Evolutionary conservation across 2,113 vertebrate genomes (phyloP), one percentile per base, ranked within the genome.

Genomic region (Tylochromis polylepis): DNA sequence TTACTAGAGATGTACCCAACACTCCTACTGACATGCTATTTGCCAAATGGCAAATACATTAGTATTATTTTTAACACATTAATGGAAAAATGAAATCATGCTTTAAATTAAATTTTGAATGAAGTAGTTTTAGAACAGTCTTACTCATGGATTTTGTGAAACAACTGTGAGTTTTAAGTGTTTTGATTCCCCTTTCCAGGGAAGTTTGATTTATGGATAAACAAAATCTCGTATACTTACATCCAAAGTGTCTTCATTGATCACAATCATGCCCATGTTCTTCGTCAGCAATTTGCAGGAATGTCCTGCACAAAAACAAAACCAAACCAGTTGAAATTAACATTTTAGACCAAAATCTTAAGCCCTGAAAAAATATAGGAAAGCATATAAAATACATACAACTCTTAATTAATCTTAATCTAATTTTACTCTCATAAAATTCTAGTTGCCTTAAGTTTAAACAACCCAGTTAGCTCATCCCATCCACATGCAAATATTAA

Each of bases 261-360:
- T 97, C 89, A 99, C 98, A 51, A 99, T 97, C 92, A 99, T 96
- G 56, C 98, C 98, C 98, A 99, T 99, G 95, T 99, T 99, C 96
- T 98, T 99, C 86, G 96, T 97, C 93, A 99, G 92, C 41, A 99
- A 97, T 95, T 98, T 99, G 96, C 98, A 99, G 62, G 99, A 99
- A 91, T 99, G 97, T 93, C 99, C 99, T 99, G 65, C 55, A 89
- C 24, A 20, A 56, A 87, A 29, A 29, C 14, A 93, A 78, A 87
- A 91, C 6, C n/a, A 88, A 8, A 56, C 2, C 36, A 49, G 3
- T 59, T 36, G 2, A 31, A 59, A 55, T 78, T 9, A 2, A 16
- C 4, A 14, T 27, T 53, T 43, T 43, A 41, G 4, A 43, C 16
- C 14, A 2, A 51, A 20, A 41, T 11, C 41, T 6, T 49, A 11